These are phyloP conservation scores for Syngnathus acus DNA, from an alignment of 2,797 vertebrate genomes.

Conservation along the genomic window DNA sequence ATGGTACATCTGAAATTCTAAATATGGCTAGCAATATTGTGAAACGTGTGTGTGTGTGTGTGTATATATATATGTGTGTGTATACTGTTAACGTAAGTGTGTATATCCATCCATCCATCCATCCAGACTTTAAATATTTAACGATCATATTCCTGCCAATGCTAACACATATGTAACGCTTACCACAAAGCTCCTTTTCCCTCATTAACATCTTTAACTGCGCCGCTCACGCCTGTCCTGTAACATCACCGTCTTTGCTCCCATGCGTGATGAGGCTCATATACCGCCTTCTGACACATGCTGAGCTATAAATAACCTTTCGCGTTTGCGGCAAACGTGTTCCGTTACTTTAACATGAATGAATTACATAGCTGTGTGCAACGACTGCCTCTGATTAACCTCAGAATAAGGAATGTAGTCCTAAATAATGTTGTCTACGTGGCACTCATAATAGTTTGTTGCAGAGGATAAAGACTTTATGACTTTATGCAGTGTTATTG, in stretches of 20 bases:
- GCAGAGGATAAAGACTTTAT: background rate
- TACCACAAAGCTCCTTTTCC: background rate
- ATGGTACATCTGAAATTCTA: no score
- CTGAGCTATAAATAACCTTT: conserved; percentile 46
- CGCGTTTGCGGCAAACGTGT: background rate
- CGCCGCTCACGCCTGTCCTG: conserved; percentile 16
- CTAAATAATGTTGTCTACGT: no score
- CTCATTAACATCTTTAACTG: conserved; percentile 8
- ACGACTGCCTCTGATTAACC: background rate
- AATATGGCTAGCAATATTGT: no score
- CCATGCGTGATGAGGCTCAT: conserved; percentile 40
- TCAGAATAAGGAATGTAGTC: background rate
- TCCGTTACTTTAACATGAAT: background rate
- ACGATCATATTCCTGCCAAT: no score
- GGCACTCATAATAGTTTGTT: background rate
- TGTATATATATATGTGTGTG: no score
- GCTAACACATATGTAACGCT: background rate
- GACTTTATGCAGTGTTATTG: background rate
- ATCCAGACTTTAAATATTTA: no score
- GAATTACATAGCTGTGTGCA: background rate
- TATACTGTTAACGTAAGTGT: no score
- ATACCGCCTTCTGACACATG: conserved; percentile 34
- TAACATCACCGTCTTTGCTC: conserved; percentile 35
- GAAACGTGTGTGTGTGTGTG: no score
- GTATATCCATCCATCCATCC: no score